Conservation (phyloP, 2,797 vertebrate species). For the Luscinia megarhynchos region DNA sequence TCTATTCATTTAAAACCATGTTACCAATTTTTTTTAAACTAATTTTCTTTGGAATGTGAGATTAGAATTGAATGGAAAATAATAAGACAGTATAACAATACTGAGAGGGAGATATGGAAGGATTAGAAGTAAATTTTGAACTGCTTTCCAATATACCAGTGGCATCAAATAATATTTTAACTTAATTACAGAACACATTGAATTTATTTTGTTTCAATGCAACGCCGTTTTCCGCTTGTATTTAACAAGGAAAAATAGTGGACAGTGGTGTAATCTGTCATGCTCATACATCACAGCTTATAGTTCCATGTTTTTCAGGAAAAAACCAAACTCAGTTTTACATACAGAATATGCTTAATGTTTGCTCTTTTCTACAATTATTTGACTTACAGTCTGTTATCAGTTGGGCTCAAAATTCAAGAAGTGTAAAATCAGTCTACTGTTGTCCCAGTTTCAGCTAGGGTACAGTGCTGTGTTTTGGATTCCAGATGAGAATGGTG, state of each 20-base stretch:
- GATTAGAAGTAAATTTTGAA: background rate
- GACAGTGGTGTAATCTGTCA: background rate
- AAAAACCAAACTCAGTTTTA: background rate
- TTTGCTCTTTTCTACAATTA: constrained; percentile 5
- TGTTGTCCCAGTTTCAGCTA: background rate
- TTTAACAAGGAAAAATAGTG: background rate
- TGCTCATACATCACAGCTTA: background rate
- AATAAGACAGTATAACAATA: background rate
- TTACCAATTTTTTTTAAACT: background rate
- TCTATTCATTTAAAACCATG: background rate
- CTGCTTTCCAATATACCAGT: background rate
- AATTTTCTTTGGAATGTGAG: background rate
- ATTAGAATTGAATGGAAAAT: background rate
- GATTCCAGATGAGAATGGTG: background rate
- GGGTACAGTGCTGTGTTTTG: background rate
- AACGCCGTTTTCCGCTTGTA: background rate
- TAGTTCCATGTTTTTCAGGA: background rate
- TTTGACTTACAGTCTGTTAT: background rate
- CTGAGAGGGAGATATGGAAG: background rate
- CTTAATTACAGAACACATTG: background rate
- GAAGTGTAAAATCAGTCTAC: background rate
- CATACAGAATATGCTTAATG: background rate
- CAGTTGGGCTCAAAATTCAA: background rate
- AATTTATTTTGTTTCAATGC: background rate
- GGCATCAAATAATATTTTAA: background rate